These are phyloP conservation scores for Rhyacichthys aspro DNA, from an alignment of 2,797 vertebrate species.

Conservation along the genomic window DNA sequence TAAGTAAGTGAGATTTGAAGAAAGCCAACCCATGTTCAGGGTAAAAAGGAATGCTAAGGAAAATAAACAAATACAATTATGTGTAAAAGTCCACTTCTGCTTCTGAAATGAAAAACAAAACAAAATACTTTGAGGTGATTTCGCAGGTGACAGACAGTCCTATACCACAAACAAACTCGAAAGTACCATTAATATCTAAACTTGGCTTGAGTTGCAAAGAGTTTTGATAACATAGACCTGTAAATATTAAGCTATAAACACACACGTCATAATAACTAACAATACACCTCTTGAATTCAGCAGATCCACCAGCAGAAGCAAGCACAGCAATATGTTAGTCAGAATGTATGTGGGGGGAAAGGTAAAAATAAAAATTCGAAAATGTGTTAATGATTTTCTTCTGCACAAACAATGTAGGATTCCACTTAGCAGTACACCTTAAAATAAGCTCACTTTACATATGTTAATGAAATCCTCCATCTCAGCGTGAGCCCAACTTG, in stretches of 20 bases:
- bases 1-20: conserved; percentile 11
- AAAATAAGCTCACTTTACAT: conserved; percentile 19
- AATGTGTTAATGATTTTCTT: conserved; percentile 31
- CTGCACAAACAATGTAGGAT: conserved; percentile 14
- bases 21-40: conserved; percentile 5
- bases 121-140: neutral
- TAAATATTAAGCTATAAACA: too few relatives aligned
- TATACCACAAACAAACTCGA: conserved; percentile 11
- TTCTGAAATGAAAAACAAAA: neutral
- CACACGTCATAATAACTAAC: too few relatives aligned
- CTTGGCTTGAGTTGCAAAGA: conserved; percentile 20
- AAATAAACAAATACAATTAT: neutral
- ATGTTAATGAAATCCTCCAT: neutral
- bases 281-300: neutral
- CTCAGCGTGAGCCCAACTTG: neutral
- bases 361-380: conserved; percentile 6
- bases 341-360: conserved; percentile 38
- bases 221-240: too few relatives aligned
- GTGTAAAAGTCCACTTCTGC: neutral
- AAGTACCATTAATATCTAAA: conserved; percentile 21
- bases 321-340: conserved; percentile 26
- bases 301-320: conserved; percentile 34
- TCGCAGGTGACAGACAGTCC: conserved; percentile 32
- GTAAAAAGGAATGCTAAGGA: conserved; percentile 6
- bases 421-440: conserved; percentile 25